Percentiles rank a stretch among this genome's conserved stretches.
These are phyloP conservation scores for Poecilobothrus nobilitatus DNA, from an alignment of 2,888 invertebrate species.

Conservation along the genomic window DNA sequence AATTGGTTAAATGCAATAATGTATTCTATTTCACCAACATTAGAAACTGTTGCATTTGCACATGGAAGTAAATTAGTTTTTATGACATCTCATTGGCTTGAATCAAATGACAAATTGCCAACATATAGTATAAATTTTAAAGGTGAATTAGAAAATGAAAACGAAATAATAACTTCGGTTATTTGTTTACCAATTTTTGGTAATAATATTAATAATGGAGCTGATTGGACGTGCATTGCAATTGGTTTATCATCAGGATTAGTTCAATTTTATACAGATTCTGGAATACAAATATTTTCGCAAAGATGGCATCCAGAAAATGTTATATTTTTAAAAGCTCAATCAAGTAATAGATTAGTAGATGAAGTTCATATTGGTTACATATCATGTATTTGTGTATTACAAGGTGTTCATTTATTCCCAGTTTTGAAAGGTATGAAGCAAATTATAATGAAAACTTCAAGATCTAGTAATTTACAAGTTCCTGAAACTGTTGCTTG, in stretches of 20 bases:
- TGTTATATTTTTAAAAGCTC: conserved; percentile 70
- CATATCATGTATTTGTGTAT: conserved; percentile 64
- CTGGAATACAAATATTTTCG: conserved; percentile 68
- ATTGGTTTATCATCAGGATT: conserved; percentile 79
- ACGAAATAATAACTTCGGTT: conserved; percentile 46
- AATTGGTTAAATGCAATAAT: conserved; percentile 61
- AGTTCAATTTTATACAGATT: conserved; percentile 82
- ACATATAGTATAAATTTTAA: conserved; percentile 52
- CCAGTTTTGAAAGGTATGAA: conserved; percentile 69
- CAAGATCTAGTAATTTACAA: conserved; percentile 21
- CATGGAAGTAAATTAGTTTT: conserved; percentile 57
- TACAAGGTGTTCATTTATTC: conserved; percentile 65
- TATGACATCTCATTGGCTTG: conserved; percentile 56
- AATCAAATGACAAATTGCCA: conserved; percentile 30
- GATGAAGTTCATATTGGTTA: conserved; percentile 47
- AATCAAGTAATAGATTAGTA: conserved; percentile 45
- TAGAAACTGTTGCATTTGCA: conserved; percentile 61
- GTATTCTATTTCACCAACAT: conserved; percentile 62
- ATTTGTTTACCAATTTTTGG: conserved; percentile 47
- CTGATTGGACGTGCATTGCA: conserved; percentile 90
- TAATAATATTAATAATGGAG: conserved; percentile 47
- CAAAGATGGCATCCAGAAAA: conserved; percentile 79
- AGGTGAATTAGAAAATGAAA: conserved; percentile 48
- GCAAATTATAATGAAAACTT: conserved; percentile 51
- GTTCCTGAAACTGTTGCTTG: conserved; percentile 51